Percentiles rank a stretch among this genome's conserved stretches.
phyloP scores from a whole-genome alignment of 2,113 vertebrate genomes.

The Phylloscopus whistleri region DNA sequence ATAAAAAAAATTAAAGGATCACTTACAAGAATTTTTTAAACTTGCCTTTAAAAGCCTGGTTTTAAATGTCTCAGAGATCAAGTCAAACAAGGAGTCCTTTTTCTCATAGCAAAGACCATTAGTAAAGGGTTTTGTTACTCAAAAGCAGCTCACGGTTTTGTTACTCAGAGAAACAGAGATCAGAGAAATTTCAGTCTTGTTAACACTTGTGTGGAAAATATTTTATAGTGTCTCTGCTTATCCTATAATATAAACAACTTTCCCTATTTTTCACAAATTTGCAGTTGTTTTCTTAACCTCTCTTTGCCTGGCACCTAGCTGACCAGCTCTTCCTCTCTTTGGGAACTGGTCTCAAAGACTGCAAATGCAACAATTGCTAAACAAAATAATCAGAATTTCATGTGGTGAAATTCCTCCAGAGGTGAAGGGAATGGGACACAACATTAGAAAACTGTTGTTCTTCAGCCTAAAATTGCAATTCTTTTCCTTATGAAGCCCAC shows the following conservation, averaged over 20 bases:
- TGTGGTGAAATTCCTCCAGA: neutral
- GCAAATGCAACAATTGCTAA: neutral
- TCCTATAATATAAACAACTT: neutral
- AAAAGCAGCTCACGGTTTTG: neutral
- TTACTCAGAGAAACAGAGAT: neutral
- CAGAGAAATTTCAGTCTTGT: neutral
- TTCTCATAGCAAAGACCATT: neutral
- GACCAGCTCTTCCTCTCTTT: neutral
- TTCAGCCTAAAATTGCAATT: neutral
- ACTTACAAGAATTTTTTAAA: neutral
- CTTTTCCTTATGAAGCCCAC: neutral
- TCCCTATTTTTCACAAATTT: neutral
- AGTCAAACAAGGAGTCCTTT: neutral
- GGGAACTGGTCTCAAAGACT: neutral
- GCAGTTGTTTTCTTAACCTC: neutral
- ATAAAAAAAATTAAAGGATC: neutral
- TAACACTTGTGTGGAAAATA: neutral
- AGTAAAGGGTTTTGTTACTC: neutral
- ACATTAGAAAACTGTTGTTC: neutral
- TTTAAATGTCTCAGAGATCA: neutral
- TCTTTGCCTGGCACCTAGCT: neutral
- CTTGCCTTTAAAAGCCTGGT: neutral
- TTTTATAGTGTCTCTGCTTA: neutral
- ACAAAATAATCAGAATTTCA: neutral
- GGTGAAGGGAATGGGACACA: neutral